Conservation (phyloP, 2,888 invertebrate genomes). For the Phanerotoma sp. region DNA sequence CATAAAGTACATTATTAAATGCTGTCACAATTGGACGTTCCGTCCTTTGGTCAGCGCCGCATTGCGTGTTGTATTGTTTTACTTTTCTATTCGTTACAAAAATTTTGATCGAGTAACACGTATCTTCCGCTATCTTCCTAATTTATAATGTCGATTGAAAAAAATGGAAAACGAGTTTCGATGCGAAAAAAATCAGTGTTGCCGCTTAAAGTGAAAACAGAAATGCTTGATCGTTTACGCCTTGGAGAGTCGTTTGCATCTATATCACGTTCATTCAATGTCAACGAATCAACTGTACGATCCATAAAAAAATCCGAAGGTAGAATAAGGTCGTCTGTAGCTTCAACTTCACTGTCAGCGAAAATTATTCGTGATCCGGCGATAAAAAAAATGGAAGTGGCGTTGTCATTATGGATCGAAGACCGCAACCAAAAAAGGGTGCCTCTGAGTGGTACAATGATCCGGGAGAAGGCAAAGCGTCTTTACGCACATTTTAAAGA, state of each 20-base stretch:
- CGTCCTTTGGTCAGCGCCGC: neutral
- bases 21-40: neutral
- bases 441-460: neutral
- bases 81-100: neutral
- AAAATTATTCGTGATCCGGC: neutral
- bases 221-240: slow-evolving; percentile 2
- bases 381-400: slow-evolving; percentile 1
- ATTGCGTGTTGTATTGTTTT: neutral
- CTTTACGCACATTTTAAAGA: neutral
- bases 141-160: no score
- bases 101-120: neutral
- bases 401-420: slow-evolving; percentile 1
- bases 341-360: neutral
- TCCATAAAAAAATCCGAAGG: slow-evolving; percentile 1
- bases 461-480: neutral
- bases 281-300: neutral
- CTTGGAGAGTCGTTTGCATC: slow-evolving; percentile 1
- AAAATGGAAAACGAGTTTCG: neutral
- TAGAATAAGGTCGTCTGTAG: slow-evolving; percentile 1
- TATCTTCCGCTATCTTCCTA: no score
- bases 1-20: neutral
- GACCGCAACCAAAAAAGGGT: slow-evolving; percentile 1
- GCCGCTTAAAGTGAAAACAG: neutral
- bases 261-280: slow-evolving; percentile 1
- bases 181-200: neutral